Conservation (phyloP, 2,797 vertebrate species). For the Halcyon badia region DNA sequence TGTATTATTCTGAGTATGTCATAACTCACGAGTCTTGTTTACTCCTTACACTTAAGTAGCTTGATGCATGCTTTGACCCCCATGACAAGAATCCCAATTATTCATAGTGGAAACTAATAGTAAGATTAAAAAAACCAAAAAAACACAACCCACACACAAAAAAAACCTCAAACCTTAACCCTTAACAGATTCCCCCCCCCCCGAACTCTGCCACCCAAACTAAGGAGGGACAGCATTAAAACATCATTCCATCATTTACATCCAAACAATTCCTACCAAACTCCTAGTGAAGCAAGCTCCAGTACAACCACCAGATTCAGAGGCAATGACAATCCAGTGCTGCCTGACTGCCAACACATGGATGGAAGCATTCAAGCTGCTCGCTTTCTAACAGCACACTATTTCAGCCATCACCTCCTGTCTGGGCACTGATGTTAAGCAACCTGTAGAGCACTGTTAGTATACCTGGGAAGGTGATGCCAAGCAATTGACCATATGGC, state of each 20-base stretch:
- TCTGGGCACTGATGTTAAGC: neutral
- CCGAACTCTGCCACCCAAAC: constrained; percentile 11
- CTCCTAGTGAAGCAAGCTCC: neutral
- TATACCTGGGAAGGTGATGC: neutral
- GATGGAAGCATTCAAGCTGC: neutral
- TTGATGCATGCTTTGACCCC: neutral
- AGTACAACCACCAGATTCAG: neutral
- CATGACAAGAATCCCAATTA: constrained; percentile 26
- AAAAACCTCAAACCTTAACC: neutral
- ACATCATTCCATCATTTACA: neutral
- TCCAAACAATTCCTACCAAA: neutral
- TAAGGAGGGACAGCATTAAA: neutral
- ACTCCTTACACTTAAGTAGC: constrained; percentile 43
- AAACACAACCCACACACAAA: too few species aligned
- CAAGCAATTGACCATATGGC: constrained; percentile 53
- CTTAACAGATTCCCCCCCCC: too few species aligned
- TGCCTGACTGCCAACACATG: neutral
- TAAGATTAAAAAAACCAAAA: neutral
- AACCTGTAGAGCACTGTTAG: neutral
- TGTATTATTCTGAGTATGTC: neutral
- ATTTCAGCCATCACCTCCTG: constrained; percentile 4
- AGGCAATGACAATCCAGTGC: neutral
- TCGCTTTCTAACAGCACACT: neutral
- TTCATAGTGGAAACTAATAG: constrained; percentile 14
- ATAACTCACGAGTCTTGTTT: constrained; percentile 57